Evolutionary conservation across 2,113 vertebrate species (phyloP).

Genomic region (Kryptolebias marmoratus): DNA sequence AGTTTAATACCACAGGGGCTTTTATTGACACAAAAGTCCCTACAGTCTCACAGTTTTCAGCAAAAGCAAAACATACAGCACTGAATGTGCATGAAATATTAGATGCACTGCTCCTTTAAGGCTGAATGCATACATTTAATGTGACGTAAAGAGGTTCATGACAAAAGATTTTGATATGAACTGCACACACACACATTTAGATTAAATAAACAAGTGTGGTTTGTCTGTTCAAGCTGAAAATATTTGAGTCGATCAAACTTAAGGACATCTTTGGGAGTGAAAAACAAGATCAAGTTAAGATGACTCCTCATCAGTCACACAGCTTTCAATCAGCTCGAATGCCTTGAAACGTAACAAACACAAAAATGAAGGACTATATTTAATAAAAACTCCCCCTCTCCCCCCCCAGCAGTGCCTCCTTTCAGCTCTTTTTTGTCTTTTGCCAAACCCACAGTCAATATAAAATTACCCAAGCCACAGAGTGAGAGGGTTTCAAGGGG

Average conservation of each 20-base stretch:
- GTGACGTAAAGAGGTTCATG: background rate
- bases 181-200: conserved; percentile 23
- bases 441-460: conserved; percentile 86
- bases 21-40: conserved; percentile 51
- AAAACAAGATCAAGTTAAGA: conserved; percentile 24
- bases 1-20: conserved; percentile 28
- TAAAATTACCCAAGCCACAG: conserved; percentile 83
- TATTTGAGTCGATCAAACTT: conserved; percentile 25
- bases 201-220: conserved; percentile 49
- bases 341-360: conserved; percentile 71
- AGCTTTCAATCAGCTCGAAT: conserved; percentile 30
- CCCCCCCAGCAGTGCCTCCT: conserved; percentile 46
- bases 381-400: conserved; percentile 68
- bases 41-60: conserved; percentile 24
- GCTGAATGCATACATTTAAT: conserved; percentile 19
- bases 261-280: conserved; percentile 27
- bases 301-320: conserved; percentile 49
- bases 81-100: conserved; percentile 24
- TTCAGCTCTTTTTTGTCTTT: conserved; percentile 76
- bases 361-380: conserved; percentile 80
- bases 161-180: conserved; percentile 9
- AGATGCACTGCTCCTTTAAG: conserved; percentile 4
- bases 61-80: conserved; percentile 23
- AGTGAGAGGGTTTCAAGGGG: conserved; percentile 60
- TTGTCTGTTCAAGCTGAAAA: conserved; percentile 37